Evolutionary conservation across 1,140 invertebrate genomes (phyloP).

Genomic region (Amphibalanus amphitrite): DNA sequence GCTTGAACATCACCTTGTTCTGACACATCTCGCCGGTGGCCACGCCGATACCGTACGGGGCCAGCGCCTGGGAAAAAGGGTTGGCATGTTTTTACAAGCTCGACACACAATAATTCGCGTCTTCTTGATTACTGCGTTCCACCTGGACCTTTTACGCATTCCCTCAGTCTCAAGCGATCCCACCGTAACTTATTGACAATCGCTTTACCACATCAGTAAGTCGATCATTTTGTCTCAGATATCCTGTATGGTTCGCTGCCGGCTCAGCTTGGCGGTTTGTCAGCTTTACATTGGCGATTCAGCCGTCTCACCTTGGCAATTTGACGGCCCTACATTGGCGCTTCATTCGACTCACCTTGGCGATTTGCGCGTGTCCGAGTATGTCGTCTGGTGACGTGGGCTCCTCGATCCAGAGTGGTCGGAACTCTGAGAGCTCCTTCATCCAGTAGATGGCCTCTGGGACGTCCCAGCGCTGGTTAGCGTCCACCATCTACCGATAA

Average conservation of each 20-base stretch:
- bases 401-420: conserved; percentile 78
- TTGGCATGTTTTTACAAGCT: conserved; percentile 6
- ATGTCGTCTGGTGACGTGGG: conserved; percentile 83
- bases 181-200: too few relatives aligned
- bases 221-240: too few relatives aligned
- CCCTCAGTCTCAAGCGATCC: too few relatives aligned
- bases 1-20: conserved; percentile 82
- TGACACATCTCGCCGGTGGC: conserved; percentile 83
- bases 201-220: too few relatives aligned
- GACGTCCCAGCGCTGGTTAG: conserved; percentile 82
- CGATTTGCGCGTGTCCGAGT: conserved; percentile 58
- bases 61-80: conserved; percentile 29
- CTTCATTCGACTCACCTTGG: conserved; percentile 31
- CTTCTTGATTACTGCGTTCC: neutral
- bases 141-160: too few relatives aligned
- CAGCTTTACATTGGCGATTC: too few relatives aligned
- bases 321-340: too few relatives aligned
- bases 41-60: conserved; percentile 55
- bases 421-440: conserved; percentile 49
- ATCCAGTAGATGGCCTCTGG: conserved; percentile 69
- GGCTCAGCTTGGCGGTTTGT: too few relatives aligned
- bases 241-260: too few relatives aligned
- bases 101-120: neutral
- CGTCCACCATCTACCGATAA: conserved; percentile 54
- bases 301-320: too few relatives aligned